Evolutionary conservation across 2,113 vertebrate genomes (phyloP).

Genomic region (Diadophis punctatus): DNA sequence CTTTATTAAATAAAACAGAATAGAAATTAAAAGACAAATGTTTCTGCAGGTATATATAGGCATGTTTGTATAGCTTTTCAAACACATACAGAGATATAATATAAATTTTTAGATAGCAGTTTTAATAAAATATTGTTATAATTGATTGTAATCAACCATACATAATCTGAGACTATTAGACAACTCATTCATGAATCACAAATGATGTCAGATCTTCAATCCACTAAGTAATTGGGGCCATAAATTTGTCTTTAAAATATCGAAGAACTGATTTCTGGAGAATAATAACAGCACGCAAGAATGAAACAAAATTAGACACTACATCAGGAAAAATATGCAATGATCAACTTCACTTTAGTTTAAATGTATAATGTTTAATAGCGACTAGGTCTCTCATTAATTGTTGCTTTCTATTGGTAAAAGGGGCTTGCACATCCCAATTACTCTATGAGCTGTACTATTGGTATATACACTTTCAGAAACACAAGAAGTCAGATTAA

Average conservation of each 20-base stretch:
- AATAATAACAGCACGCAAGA: neutral
- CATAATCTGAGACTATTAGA: neutral
- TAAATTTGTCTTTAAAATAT: neutral
- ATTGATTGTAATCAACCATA: neutral
- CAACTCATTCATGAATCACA: neutral
- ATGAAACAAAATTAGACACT: neutral
- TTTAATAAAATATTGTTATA: neutral
- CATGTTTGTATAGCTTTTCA: neutral
- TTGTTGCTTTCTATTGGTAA: neutral
- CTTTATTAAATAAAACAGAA: neutral
- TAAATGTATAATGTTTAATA: neutral
- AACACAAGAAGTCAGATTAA: neutral
- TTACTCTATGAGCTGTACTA: neutral
- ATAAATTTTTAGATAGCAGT: neutral
- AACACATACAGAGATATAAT: neutral
- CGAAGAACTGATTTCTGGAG: neutral
- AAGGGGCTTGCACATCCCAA: neutral
- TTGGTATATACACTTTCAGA: neutral
- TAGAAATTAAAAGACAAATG: neutral
- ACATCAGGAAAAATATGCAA: neutral
- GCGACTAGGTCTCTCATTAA: neutral
- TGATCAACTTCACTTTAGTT: neutral
- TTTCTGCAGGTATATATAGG: neutral
- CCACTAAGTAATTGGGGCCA: neutral
- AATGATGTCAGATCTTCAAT: neutral